Percentiles rank a stretch among this genome's conserved stretches.
These are phyloP conservation scores for Takifugu bimaculatus DNA, from an alignment of 2,113 vertebrate genomes.

Conservation along the genomic window DNA sequence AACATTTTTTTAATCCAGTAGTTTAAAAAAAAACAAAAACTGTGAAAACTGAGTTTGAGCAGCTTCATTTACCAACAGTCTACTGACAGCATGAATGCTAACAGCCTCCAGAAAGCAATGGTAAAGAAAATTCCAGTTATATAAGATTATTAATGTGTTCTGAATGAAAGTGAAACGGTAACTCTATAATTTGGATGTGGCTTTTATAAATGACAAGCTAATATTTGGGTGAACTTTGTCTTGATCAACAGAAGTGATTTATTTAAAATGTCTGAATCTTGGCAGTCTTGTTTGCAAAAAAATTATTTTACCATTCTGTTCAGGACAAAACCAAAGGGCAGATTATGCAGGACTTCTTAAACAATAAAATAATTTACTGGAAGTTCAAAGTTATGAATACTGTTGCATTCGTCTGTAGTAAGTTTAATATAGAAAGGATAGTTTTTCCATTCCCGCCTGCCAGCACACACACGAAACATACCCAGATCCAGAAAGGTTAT, in stretches of 20 bases:
- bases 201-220: background rate
- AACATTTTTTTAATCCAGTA: too few species aligned
- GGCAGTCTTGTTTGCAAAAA: background rate
- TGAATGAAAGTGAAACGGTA: too few species aligned
- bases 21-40: background rate
- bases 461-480: background rate
- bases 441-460: constrained; percentile 1
- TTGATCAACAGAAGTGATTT: background rate
- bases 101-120: too few species aligned
- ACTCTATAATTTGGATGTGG: background rate
- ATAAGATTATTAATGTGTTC: too few species aligned
- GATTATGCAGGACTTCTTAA: background rate
- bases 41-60: background rate
- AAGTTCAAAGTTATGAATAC: background rate
- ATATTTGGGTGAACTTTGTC: background rate
- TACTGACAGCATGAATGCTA: too few species aligned
- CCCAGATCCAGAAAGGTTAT: constrained; percentile 41
- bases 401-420: background rate
- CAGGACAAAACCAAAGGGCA: background rate
- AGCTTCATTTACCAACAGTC: too few species aligned
- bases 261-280: background rate
- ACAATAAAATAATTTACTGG: constrained; percentile 18
- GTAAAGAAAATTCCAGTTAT: too few species aligned
- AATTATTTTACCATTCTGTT: background rate
- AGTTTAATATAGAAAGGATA: background rate